Base-by-base conservation (phyloP, 2,888 invertebrate species). In the Xestia rhomboidea region DNA sequence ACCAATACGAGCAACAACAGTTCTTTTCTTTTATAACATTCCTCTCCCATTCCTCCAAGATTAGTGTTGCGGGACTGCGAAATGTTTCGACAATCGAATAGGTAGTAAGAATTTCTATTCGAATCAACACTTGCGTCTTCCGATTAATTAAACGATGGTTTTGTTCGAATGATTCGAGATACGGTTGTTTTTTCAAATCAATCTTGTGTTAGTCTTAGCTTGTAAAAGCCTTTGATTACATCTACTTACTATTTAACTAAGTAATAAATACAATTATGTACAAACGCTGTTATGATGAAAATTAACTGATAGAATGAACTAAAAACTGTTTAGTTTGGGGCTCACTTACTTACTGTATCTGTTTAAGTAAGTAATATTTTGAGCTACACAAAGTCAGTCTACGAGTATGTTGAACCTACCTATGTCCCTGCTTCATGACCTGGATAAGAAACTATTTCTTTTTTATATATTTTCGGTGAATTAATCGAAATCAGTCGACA, bases 21-120 rank as follows among this genome's bases (percentile, higher is more conserved):
- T 64, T 41, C 3, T 41, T 64, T 87, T 88, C 89, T 73, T 91
- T 92, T 90, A 91, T 90, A 91, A 89, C 88, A 91, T 92, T 91
- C 92, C 89, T 78, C 77, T 86, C 84, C 69, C 78, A 82, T 87
- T 87, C 81, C 87, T 7, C 73, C 41, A 21, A 82, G 84, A 89
- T 87, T 64, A 83, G 71, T 57, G 71, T 62, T 68, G 79, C 41
- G 68, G 71, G 60, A 71, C 41, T 64, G 71, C 68, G 51, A 82
- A 82, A 79, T 54, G 60, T 74, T 74, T 75, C 68, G 41, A 83
- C 24, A 68, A 75, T 79, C 82, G 83, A 79, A 71, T 82, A 46
- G 46, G 63, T 60, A 30, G 30, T 54, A 79, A 88, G 87, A 86
- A 62, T 81, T 81, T 82, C 46, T 72, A 66, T 82, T 82, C 78